Base-by-base conservation (phyloP, 2,888 invertebrate species). In the Cantharis lateralis region DNA sequence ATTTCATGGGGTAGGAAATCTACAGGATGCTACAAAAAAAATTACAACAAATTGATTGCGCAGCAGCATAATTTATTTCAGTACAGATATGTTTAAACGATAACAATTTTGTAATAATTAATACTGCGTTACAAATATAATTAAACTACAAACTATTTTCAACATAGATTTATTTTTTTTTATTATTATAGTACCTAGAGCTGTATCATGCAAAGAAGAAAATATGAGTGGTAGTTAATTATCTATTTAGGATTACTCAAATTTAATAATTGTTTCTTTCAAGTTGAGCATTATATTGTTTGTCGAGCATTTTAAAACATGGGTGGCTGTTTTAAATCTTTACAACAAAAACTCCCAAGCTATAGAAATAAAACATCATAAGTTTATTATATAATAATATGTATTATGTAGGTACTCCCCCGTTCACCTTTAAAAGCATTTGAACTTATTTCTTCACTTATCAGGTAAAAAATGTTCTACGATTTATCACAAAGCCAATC, bases 11-110 rank as follows among this genome's bases (percentile, higher is more conserved):
- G n/a, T n/a, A 24, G 32, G n/a, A 48, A 48, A 48, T 48, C 48
- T 48, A 48, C 2, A 0, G 48, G n/a, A 48, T 48, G 7, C n/a
- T 48, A 48, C 48, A 7, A n/a, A n/a, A 48, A 24, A n/a, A 48
- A 48, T n/a, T 48, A 48, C n/a, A 48, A 48, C 48, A n/a, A n/a
- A 62, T 16, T 28, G 20, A 68, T 15, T 20, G 13, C 62, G 72
- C 48, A 69, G 71, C 68, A 77, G 77, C 77, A 77, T 66, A 71
- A 61, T 75, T 78, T 78, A 72, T 72, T 80, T 74, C 32, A 68
- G 62, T 77, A 83, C 82, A 83, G 83, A 83, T 83, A 83, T 83
- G 83, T 83, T 82, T 82, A 77, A 83, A 83, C 83, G 83, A 83
- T 83, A 83, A 83, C 82, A 83, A 74, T 74, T 72, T 77, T 71